Conservation (phyloP, 1,140 invertebrate genomes). For the Drosophila insularis region DNA sequence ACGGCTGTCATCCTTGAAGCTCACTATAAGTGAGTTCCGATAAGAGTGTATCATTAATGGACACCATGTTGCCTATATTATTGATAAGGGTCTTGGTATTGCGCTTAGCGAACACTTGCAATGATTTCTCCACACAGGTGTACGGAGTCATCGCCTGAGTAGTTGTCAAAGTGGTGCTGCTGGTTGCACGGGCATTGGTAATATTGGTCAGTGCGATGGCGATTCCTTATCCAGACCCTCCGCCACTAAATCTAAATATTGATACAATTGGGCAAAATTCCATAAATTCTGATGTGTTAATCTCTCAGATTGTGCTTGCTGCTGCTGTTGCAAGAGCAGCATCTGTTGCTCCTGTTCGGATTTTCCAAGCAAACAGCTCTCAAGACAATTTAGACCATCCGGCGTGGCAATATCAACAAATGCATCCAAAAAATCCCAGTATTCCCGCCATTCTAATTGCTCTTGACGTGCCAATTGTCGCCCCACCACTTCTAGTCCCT, state of each 20-base stretch:
- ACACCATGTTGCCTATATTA: constrained; percentile 76
- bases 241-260: constrained; percentile 45
- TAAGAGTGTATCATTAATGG: constrained; percentile 83
- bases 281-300: constrained; percentile 17
- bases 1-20: constrained; percentile 86
- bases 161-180: background rate
- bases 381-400: constrained; percentile 88
- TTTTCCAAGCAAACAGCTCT: constrained; percentile 87
- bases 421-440: constrained; percentile 93
- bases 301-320: constrained; percentile 12
- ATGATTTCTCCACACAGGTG: constrained; percentile 86
- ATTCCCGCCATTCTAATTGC: constrained; percentile 93
- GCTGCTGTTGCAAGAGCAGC: background rate
- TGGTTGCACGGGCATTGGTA: background rate
- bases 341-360: constrained; percentile 20
- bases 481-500: constrained; percentile 92
- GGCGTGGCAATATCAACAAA: constrained; percentile 89
- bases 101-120: constrained; percentile 87
- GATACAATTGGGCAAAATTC: constrained; percentile 36
- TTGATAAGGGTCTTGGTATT: constrained; percentile 84
- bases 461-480: constrained; percentile 89
- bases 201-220: background rate
- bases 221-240: constrained; percentile 13
- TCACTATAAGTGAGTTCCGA: constrained; percentile 86
- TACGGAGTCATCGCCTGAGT: constrained; percentile 82